phyloP scores from a whole-genome alignment of 2,113 vertebrate genomes.

The Columba livia region DNA sequence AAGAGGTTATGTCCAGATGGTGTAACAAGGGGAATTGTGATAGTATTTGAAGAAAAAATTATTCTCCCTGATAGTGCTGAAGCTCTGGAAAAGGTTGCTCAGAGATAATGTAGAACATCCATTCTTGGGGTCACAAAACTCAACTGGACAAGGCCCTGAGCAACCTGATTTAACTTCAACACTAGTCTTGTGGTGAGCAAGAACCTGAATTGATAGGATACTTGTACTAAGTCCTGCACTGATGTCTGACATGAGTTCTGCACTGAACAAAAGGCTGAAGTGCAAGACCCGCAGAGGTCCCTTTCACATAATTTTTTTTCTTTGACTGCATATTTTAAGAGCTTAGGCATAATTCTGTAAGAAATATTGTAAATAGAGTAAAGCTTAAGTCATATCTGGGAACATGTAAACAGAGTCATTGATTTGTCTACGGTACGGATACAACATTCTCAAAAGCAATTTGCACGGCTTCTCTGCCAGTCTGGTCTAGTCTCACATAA shows the following conservation, averaged over 20 bases:
- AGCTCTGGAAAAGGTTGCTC: background rate
- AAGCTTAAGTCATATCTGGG: background rate
- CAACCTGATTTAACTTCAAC: background rate
- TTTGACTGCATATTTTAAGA: background rate
- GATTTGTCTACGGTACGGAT: background rate
- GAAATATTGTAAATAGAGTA: background rate
- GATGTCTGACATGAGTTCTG: background rate
- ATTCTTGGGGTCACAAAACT: background rate
- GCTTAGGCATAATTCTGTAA: background rate
- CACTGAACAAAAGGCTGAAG: background rate
- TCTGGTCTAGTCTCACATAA: background rate
- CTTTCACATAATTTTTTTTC: background rate
- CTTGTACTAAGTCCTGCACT: rapidly evolving
- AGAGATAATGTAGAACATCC: background rate
- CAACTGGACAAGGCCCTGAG: background rate
- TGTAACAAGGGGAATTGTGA: background rate
- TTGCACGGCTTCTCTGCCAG: background rate
- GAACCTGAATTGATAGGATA: background rate
- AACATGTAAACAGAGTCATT: background rate
- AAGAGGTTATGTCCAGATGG: background rate
- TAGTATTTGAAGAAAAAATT: background rate
- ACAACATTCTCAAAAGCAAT: background rate
- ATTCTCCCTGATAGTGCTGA: rapidly evolving
- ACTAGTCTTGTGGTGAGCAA: background rate
- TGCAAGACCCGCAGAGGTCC: background rate